Conservation (phyloP, 2,113 vertebrate species). For the Hemibagrus wyckioides region DNA sequence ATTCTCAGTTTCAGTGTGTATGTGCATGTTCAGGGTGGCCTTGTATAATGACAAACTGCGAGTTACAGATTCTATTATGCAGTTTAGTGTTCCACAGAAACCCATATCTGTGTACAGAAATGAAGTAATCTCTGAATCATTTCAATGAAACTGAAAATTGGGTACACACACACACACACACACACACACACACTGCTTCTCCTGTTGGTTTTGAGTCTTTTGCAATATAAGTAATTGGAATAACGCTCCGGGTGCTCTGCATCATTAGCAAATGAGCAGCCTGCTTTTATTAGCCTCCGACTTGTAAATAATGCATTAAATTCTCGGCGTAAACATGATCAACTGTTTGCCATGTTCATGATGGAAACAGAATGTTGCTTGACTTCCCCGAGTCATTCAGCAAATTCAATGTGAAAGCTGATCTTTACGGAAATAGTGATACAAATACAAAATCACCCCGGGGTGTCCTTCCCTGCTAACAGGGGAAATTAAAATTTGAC, state of each 20-base stretch:
- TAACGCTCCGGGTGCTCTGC: slow-evolving; percentile 87
- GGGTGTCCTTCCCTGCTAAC: slow-evolving; percentile 82
- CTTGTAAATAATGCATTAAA: slow-evolving; percentile 99
- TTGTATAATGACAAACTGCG: slow-evolving; percentile 19
- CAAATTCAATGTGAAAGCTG: slow-evolving; percentile 84
- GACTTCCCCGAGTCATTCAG: slow-evolving; percentile 73
- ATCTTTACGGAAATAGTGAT: slow-evolving; percentile 83
- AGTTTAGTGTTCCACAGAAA: slow-evolving; percentile 19
- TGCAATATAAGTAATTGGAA: slow-evolving; percentile 87
- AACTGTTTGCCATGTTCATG: slow-evolving; percentile 79
- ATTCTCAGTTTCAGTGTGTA: not conserved
- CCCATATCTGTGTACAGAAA: slow-evolving; percentile 32
- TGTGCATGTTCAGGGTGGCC: not conserved
- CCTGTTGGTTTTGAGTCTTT: slow-evolving; percentile 69
- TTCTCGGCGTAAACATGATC: slow-evolving; percentile 83
- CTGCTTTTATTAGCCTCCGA: slow-evolving; percentile 95
- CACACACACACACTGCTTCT: slow-evolving; percentile 44
- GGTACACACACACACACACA: slow-evolving; percentile 4
- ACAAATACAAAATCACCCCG: slow-evolving; percentile 82
- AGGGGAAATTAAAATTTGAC: slow-evolving; percentile 79
- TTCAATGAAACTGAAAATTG: slow-evolving; percentile 47
- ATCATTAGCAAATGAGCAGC: slow-evolving; percentile 99
- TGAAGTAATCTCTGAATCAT: slow-evolving; percentile 47
- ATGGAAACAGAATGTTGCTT: slow-evolving; percentile 75
- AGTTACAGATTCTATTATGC: slow-evolving; percentile 18